Conservation (phyloP, 2,113 vertebrate genomes). For the Pseudorhombus dupliciocellatus region DNA sequence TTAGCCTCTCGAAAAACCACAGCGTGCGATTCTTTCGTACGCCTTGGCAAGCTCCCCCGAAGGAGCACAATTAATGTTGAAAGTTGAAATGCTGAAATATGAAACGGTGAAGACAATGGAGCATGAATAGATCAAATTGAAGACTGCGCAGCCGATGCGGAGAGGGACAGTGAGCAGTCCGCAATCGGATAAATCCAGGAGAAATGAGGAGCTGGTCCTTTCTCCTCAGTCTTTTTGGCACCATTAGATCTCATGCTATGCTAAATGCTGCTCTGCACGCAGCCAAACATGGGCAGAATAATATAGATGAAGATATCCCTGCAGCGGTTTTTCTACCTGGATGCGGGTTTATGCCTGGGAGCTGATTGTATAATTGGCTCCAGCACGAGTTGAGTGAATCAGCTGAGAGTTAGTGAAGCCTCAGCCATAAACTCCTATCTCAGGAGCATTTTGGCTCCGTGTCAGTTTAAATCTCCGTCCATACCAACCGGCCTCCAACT, state of each 20-base stretch:
- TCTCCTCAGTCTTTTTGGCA: constrained; percentile 37
- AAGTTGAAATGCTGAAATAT: constrained; percentile 51
- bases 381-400: constrained; percentile 38
- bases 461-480: background rate
- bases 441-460: too few species aligned
- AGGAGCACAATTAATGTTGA: constrained; percentile 52
- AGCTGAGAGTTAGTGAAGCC: background rate
- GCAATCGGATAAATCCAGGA: constrained; percentile 24
- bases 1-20: constrained; percentile 31
- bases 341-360: constrained; percentile 47
- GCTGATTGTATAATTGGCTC: constrained; percentile 50
- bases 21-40: constrained; percentile 27
- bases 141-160: constrained; percentile 22
- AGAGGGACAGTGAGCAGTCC: constrained; percentile 7
- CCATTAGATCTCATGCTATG: constrained; percentile 16
- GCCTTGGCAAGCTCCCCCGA: constrained; percentile 5
- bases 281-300: constrained; percentile 17
- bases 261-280: constrained; percentile 20
- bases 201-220: constrained; percentile 10
- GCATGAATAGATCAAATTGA: constrained; percentile 52
- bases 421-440: background rate
- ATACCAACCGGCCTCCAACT: background rate
- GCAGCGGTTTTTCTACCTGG: constrained; percentile 25
- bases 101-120: constrained; percentile 47
- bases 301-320: constrained; percentile 22